Evolutionary conservation across 2,113 vertebrate genomes (phyloP).

Genomic region (Sinocyclocheilus maitianheensis): DNA sequence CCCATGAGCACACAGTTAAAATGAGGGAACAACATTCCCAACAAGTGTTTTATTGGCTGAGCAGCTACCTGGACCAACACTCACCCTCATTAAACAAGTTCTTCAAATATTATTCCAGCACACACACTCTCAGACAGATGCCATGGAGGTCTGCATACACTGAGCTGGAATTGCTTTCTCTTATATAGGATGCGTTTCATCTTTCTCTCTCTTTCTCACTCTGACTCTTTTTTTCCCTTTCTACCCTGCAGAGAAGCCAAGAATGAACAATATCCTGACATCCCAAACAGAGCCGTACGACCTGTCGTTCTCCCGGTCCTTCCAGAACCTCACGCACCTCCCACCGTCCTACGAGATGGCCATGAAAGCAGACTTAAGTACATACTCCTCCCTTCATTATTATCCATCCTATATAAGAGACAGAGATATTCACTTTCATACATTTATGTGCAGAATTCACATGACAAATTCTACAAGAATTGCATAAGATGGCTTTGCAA

Average conservation of each 20-base stretch:
- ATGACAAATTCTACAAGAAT: background rate
- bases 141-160: background rate
- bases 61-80: background rate
- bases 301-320: slow-evolving; percentile 93
- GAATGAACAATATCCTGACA: slow-evolving; percentile 96
- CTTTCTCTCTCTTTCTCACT: background rate
- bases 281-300: slow-evolving; percentile 96
- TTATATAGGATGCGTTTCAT: slow-evolving; percentile 2
- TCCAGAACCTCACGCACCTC: slow-evolving; percentile 96
- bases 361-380: slow-evolving; percentile 88
- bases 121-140: slow-evolving; percentile 13
- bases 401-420: background rate
- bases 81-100: slow-evolving; percentile 1
- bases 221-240: background rate
- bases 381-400: slow-evolving; percentile 85
- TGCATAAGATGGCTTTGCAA: background rate
- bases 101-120: background rate
- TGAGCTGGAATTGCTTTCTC: background rate
- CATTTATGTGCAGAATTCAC: background rate
- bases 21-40: slow-evolving; percentile 1
- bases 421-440: background rate
- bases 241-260: slow-evolving; percentile 82
- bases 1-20: slow-evolving; percentile 1
- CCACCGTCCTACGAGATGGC: slow-evolving; percentile 92
- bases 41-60: slow-evolving; percentile 24